Evolutionary conservation across 1,140 invertebrate genomes (phyloP).

Genomic region (Thaumatotibia leucotreta): DNA sequence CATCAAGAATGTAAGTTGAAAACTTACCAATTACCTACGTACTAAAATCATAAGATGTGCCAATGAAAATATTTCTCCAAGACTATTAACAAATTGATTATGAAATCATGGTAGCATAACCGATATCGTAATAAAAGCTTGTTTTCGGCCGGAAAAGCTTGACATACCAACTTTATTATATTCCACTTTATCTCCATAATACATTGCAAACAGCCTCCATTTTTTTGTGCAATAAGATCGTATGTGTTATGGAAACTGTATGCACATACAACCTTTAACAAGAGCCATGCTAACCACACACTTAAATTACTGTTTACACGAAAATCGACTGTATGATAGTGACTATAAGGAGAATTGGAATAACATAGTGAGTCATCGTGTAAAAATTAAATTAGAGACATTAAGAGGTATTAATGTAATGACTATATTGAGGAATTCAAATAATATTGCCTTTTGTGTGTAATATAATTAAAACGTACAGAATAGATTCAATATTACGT

Average conservation of each 20-base stretch:
- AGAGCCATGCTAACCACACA: background rate
- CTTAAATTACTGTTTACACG: background rate
- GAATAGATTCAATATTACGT: background rate
- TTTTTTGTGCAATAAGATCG: background rate
- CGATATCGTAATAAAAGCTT: slow-evolving; percentile 6
- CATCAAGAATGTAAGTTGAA: no score
- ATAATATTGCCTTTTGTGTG: background rate
- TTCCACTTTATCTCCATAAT: slow-evolving; percentile 31
- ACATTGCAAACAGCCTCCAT: background rate
- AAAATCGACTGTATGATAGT: background rate
- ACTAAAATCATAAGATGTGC: no score
- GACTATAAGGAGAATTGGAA: background rate
- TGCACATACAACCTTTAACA: background rate
- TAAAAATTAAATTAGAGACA: background rate
- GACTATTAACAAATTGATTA: background rate
- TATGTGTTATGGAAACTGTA: background rate
- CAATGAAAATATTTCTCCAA: background rate
- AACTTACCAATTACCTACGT: no score
- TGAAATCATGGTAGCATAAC: background rate
- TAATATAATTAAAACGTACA: background rate
- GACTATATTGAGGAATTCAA: background rate
- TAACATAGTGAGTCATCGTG: background rate
- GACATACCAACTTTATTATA: slow-evolving; percentile 35
- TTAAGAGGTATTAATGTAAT: background rate
- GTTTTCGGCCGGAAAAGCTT: slow-evolving; percentile 41